Conservation (phyloP, 2,888 invertebrate species). For the Aricia artaxerxes region DNA sequence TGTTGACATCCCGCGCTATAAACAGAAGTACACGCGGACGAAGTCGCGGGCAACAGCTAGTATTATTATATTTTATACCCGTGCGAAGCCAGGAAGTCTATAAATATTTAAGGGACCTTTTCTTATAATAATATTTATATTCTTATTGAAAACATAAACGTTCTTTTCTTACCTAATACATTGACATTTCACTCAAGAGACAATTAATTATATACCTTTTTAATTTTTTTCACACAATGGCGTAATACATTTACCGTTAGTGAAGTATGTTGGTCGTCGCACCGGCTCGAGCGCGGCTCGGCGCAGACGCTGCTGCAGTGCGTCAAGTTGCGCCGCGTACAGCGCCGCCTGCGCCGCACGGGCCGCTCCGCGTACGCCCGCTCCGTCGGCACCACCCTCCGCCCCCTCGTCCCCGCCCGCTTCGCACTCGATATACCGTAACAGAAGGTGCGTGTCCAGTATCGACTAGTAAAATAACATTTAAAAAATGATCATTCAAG, state of each 20-base stretch:
- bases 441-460: conserved; percentile 79
- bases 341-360: conserved; percentile 78
- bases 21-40: too few relatives aligned
- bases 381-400: conserved; percentile 51
- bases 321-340: conserved; percentile 77
- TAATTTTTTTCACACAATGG: neutral
- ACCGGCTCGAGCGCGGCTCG: conserved; percentile 49
- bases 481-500: too few relatives aligned
- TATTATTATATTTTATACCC: too few relatives aligned
- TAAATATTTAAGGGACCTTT: too few relatives aligned
- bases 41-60: too few relatives aligned
- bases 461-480: conserved; percentile 56
- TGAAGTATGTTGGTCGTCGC: conserved; percentile 55
- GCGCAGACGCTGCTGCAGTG: conserved; percentile 64
- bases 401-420: conserved; percentile 48
- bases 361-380: conserved; percentile 55
- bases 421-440: conserved; percentile 70
- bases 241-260: conserved; percentile 51
- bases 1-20: too few relatives aligned
- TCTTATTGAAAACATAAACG: too few relatives aligned
- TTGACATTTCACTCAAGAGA: too few relatives aligned
- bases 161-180: too few relatives aligned
- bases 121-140: too few relatives aligned
- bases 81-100: neutral
- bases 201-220: too few relatives aligned